Conservation (phyloP, 1,140 invertebrate species). For the Batillaria attramentaria region DNA sequence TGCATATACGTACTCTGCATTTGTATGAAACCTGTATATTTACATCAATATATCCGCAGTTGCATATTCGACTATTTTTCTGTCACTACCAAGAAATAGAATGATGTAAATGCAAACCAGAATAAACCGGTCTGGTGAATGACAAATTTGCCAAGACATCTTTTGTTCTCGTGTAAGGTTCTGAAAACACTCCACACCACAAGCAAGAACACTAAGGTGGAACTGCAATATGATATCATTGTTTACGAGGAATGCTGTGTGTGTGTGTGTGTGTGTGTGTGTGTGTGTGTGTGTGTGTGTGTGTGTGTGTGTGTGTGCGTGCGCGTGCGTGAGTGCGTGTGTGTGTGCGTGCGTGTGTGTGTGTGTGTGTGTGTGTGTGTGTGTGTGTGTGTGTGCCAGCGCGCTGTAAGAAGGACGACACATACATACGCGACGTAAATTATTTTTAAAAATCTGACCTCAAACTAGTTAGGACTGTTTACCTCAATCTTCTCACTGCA, state of each 20-base stretch:
- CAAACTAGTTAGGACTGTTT: too few relatives aligned
- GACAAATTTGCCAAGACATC: too few relatives aligned
- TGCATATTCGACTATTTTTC: too few relatives aligned
- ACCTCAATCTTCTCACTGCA: too few relatives aligned
- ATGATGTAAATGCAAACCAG: not conserved
- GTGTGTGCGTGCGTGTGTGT: slow-evolving; percentile 3
- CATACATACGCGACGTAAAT: too few relatives aligned
- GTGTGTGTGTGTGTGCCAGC: not conserved
- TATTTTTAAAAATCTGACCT: too few relatives aligned
- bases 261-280: not conserved
- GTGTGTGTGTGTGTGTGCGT: not conserved
- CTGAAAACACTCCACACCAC: not conserved
- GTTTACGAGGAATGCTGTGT: not conserved
- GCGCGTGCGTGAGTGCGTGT: not conserved
- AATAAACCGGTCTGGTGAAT: not conserved
- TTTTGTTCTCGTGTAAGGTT: too few relatives aligned
- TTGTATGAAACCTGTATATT: too few relatives aligned
- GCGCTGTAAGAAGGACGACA: too few relatives aligned
- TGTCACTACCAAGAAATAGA: not conserved
- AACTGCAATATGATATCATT: too few relatives aligned
- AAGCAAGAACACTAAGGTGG: not conserved
- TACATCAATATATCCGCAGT: too few relatives aligned
- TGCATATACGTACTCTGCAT: too few relatives aligned
- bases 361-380: slow-evolving; percentile 6
- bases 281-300: not conserved